Evolutionary conservation across 2,113 vertebrate species (phyloP).

Genomic region (Muntiacus reevesi): DNA sequence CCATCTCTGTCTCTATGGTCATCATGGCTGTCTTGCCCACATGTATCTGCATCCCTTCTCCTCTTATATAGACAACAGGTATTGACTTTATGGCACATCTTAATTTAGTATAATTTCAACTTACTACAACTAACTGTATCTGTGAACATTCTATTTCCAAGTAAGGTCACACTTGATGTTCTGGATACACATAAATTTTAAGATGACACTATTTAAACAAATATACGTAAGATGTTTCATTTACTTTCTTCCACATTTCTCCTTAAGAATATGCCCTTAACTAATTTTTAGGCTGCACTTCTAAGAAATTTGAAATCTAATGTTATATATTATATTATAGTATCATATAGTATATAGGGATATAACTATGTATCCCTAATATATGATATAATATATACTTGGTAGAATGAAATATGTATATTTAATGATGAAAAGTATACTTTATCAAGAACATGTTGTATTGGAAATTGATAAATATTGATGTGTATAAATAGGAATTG

Average conservation of each 20-base stretch:
- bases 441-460: not conserved
- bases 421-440: not conserved
- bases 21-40: not conserved
- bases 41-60: not conserved
- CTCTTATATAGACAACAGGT: not conserved
- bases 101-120: not conserved
- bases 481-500: not conserved
- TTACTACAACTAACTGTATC: not conserved
- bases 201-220: not conserved
- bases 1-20: not conserved
- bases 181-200: not conserved
- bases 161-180: rapidly evolving
- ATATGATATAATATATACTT: not conserved
- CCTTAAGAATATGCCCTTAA: not conserved
- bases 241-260: not conserved
- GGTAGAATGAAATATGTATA: not conserved
- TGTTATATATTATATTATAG: not conserved
- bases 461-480: not conserved
- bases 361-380: not conserved
- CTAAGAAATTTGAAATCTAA: not conserved
- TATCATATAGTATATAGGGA: not conserved
- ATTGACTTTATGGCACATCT: not conserved
- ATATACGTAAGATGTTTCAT: not conserved
- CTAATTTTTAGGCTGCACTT: not conserved
- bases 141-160: not conserved